These are phyloP conservation scores for Idris sp. DNA, from an alignment of 1,140 invertebrate species.

Conservation along the genomic window DNA sequence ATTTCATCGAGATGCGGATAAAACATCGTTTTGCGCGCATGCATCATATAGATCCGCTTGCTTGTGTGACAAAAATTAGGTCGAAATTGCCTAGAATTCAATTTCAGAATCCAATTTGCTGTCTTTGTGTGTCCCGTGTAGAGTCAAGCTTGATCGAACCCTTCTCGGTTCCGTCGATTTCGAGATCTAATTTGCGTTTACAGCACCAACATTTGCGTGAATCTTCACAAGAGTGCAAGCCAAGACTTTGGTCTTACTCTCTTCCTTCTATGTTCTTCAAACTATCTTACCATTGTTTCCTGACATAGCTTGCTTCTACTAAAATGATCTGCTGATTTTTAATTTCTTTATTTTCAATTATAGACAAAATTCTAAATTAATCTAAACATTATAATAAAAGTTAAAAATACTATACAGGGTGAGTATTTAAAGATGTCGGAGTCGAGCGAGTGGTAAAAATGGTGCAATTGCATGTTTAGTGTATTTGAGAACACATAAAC, in stretches of 20 bases:
- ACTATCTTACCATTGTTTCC: conserved; percentile 39
- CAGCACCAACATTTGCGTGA: conserved; percentile 50
- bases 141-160: conserved; percentile 49
- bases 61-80: conserved; percentile 57
- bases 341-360: conserved; percentile 2
- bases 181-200: conserved; percentile 63
- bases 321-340: conserved; percentile 12
- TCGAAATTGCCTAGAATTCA: conserved; percentile 62
- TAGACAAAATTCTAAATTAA: too few relatives aligned
- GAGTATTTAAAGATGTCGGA: too few relatives aligned
- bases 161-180: conserved; percentile 49
- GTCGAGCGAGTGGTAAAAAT: too few relatives aligned
- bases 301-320: conserved; percentile 30
- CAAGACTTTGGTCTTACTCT: conserved; percentile 34
- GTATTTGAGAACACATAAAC: too few relatives aligned
- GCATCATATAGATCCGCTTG: conserved; percentile 37
- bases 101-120: conserved; percentile 62
- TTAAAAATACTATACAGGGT: too few relatives aligned
- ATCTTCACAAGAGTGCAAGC: conserved; percentile 30
- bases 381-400: too few relatives aligned
- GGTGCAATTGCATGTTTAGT: too few relatives aligned
- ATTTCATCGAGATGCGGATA: conserved; percentile 22
- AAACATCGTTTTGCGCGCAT: conserved; percentile 32
- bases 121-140: conserved; percentile 53
- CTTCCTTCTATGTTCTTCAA: conserved; percentile 17